These are phyloP conservation scores for Thera obeliscata DNA, from an alignment of 2,888 invertebrate genomes.

Conservation along the genomic window DNA sequence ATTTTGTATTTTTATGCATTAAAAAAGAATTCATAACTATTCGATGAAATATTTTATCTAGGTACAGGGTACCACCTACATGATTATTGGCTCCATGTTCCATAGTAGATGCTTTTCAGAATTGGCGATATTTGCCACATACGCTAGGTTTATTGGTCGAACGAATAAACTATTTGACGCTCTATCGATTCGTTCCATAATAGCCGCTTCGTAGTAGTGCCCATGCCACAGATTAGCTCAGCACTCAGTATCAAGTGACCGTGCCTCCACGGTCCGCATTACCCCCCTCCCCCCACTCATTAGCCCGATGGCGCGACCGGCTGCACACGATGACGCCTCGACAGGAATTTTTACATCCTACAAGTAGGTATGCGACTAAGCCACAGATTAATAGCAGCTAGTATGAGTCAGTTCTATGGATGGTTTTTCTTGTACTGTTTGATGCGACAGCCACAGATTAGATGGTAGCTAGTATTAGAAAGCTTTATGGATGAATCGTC, in stretches of 20 bases:
- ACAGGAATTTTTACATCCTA: conserved; percentile 67
- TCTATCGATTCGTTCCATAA: neutral
- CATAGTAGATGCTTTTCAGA: no score
- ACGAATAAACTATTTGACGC: conserved; percentile 12
- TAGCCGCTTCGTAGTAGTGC: conserved; percentile 22
- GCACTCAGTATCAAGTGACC: conserved; percentile 6
- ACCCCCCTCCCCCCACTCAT: conserved; percentile 41
- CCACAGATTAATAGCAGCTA: conserved; percentile 7
- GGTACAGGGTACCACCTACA: no score
- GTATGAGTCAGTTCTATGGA: conserved; percentile 1
- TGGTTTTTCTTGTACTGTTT: neutral
- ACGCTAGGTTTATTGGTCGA: neutral
- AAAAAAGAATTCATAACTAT: no score
- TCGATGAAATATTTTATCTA: no score
- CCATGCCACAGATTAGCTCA: conserved; percentile 17
- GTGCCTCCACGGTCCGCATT: conserved; percentile 30
- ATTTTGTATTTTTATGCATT: no score
- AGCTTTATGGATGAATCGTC: neutral
- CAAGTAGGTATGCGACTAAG: conserved; percentile 21
- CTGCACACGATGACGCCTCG: conserved; percentile 67
- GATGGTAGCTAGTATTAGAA: neutral
- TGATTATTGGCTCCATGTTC: no score
- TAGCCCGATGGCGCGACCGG: conserved; percentile 63
- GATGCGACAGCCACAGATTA: conserved; percentile 13
- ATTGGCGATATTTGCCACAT: no score